A percentile compares a stretch with the other conserved stretches of the same genome.
These are phyloP conservation scores for Pararge aegeria DNA, from an alignment of 1,140 invertebrate species.

Conservation along the genomic window DNA sequence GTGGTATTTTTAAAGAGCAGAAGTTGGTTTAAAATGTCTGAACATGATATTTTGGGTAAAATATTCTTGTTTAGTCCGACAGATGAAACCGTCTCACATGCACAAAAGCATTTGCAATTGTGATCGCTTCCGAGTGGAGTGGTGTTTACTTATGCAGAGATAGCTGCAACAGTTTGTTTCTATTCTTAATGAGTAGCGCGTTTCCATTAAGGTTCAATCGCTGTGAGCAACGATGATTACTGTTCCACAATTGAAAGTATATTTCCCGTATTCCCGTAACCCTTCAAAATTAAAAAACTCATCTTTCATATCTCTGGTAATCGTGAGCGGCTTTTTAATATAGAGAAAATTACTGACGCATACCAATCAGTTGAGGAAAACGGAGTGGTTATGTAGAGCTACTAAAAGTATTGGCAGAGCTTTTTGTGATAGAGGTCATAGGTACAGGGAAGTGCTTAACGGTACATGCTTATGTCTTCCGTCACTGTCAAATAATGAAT, in stretches of 20 bases:
- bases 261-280: not conserved
- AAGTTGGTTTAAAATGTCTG: not conserved
- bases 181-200: slow-evolving; percentile 17
- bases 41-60: not conserved
- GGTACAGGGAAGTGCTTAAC: too few relatives aligned
- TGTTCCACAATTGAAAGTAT: not conserved
- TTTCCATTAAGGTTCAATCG: slow-evolving; percentile 21
- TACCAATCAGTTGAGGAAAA: too few relatives aligned
- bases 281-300: not conserved
- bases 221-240: not conserved
- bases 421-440: too few relatives aligned
- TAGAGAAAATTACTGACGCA: too few relatives aligned
- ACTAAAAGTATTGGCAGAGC: too few relatives aligned
- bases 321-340: too few relatives aligned
- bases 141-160: slow-evolving; percentile 18
- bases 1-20: too few relatives aligned
- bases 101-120: slow-evolving; percentile 13
- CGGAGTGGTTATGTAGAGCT: too few relatives aligned
- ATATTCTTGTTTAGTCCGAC: not conserved
- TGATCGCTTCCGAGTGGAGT: slow-evolving; percentile 15
- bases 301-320: too few relatives aligned
- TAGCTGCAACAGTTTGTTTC: slow-evolving; percentile 12
- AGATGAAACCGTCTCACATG: not conserved
- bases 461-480: too few relatives aligned
- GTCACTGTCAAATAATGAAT: too few relatives aligned